Percentiles rank a stretch among this genome's conserved stretches.
These are phyloP conservation scores for Trichogramma evanescens DNA, from an alignment of 2,888 invertebrate genomes.

Conservation along the genomic window DNA sequence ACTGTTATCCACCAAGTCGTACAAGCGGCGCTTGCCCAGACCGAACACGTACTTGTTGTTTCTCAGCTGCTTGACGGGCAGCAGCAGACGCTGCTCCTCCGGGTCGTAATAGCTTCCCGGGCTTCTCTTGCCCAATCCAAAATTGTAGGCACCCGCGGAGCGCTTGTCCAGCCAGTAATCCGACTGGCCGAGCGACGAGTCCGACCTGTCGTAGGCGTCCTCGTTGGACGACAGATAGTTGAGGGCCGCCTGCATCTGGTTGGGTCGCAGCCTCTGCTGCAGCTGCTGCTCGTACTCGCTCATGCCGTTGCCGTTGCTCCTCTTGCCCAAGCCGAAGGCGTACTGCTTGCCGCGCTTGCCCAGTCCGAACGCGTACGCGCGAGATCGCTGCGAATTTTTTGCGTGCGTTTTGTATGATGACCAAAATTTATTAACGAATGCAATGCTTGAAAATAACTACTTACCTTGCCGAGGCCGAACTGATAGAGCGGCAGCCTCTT, in stretches of 20 bases:
- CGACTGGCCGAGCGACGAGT: conserved; percentile 47
- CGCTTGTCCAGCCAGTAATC: conserved; percentile 49
- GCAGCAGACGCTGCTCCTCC: conserved; percentile 26
- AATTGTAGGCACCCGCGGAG: conserved; percentile 53
- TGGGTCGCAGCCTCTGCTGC: background rate
- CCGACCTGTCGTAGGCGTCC: background rate
- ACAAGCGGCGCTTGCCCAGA: conserved; percentile 30
- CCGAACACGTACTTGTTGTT: conserved; percentile 33
- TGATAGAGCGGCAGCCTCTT: conserved; percentile 55
- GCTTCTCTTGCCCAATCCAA: conserved; percentile 52
- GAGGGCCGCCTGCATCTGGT: background rate
- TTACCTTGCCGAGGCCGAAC: conserved; percentile 43
- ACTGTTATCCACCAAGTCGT: conserved; percentile 24
- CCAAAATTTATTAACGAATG: conserved; percentile 20
- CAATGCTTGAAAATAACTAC: conserved; percentile 25
- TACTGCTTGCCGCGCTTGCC: conserved; percentile 54
- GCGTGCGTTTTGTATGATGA: background rate
- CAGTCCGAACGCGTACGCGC: conserved; percentile 65
- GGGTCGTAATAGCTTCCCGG: background rate
- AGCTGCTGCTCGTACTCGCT: background rate
- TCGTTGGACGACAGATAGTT: too few species aligned
- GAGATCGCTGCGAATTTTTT: conserved; percentile 49
- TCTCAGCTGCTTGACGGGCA: conserved; percentile 21
- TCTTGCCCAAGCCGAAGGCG: conserved; percentile 34
- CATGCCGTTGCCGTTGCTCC: conserved; percentile 18